Evolutionary conservation across 1,140 invertebrate species (phyloP), one percentile per base, ranked within the genome.

Genomic region (Magallana gigas): DNA sequence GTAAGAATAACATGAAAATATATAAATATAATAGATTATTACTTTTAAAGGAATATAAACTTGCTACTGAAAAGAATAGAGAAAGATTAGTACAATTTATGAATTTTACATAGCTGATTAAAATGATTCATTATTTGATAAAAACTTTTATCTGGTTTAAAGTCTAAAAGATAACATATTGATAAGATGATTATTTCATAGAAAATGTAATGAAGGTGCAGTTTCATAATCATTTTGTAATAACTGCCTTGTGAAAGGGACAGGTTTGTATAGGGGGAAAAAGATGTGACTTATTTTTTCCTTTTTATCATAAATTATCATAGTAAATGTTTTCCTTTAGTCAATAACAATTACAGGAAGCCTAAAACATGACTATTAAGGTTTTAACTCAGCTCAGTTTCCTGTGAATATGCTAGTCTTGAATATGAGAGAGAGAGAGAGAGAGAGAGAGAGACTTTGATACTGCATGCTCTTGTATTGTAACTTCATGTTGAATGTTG

Each of bases 151-250:
- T 71, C 68, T 29, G 68, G 68, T 23, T 23, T 71, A 71, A 71
- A 71, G 68, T 71, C 68, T 71, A 71, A 29, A 29, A 12, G 68
- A 71, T 71, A 71, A 11, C 36, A 29, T 71, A 29, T 71, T 71
- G 68, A 71, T 71, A 71, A 71, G 8, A 71, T 71, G 36, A 36
- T 8, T 8, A 29, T 48, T 71, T 71, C 68, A 71, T 18, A 29
- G 64, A 71, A 71, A 29, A 71, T 29, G 29, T 71, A 11, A 29
- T 71, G 18, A 71, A 71, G 18, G 68, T 71, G 36, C 36, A 71
- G 68, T 71, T 71, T 71, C 68, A 23, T 18, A 48, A 48, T 48
- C 36, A 48, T 48, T 48, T 48, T 5, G 5, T 48, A 5, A 36
- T 29, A 23, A 23, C 23, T 23, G 68, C 36, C 68, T 29, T 29